These are phyloP conservation scores for Idaea biselata DNA, from an alignment of 2,888 invertebrate species.

Conservation along the genomic window DNA sequence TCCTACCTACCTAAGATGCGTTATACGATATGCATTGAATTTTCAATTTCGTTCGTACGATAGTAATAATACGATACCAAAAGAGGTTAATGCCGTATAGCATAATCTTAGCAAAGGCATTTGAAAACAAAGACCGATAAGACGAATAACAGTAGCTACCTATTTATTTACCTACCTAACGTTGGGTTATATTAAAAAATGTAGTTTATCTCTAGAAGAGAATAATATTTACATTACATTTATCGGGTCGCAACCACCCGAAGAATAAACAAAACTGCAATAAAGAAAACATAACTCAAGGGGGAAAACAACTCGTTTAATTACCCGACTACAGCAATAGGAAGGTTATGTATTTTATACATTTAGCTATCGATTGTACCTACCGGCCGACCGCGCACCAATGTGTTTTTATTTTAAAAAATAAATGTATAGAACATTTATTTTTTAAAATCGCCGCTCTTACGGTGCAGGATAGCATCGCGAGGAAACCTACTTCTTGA, in stretches of 20 bases:
- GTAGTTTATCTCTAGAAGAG: slow-evolving; percentile 27
- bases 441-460: no score
- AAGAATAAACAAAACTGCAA: slow-evolving; percentile 34
- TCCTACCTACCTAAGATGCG: no score
- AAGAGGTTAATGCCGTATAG: slow-evolving; percentile 10
- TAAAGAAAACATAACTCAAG: slow-evolving; percentile 14
- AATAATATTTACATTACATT: slow-evolving; percentile 49
- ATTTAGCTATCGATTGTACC: no score
- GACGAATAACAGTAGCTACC: slow-evolving; percentile 5
- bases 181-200: slow-evolving; percentile 1
- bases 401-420: no score
- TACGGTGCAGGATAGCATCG: no score
- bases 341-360: neutral
- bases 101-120: slow-evolving; percentile 18
- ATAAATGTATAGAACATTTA: no score
- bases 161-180: neutral
- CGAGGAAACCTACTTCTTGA: no score
- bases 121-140: slow-evolving; percentile 40
- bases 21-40: no score
- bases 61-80: neutral
- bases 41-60: neutral
- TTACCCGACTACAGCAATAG: slow-evolving; percentile 8
- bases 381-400: no score
- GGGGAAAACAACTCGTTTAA: neutral
- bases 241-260: slow-evolving; percentile 26